These are phyloP conservation scores for Caenorhabditis sulstoni DNA, from an alignment of 2,888 invertebrate genomes.

Conservation along the genomic window DNA sequence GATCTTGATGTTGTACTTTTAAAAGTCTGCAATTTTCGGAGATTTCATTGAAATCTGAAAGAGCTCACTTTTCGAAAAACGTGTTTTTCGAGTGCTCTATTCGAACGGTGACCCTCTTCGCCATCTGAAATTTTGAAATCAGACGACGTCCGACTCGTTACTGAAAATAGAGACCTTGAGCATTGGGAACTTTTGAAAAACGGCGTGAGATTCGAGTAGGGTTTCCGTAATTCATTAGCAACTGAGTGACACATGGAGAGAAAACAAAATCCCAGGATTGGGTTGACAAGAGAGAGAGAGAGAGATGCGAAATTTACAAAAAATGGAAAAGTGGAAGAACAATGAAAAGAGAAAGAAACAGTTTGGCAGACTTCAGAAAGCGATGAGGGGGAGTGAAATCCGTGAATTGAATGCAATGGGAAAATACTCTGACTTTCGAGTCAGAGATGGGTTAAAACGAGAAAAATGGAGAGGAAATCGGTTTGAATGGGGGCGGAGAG, in stretches of 20 bases:
- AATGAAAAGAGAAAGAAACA: neutral
- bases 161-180: too few relatives aligned
- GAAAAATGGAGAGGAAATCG: too few relatives aligned
- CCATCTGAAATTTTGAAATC: slow-evolving; percentile 9
- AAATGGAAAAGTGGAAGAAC: slow-evolving; percentile 10
- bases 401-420: neutral
- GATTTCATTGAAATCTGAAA: too few relatives aligned
- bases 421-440: too few relatives aligned
- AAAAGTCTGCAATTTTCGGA: slow-evolving; percentile 62
- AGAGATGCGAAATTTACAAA: slow-evolving; percentile 8
- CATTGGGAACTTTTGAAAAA: too few relatives aligned
- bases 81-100: slow-evolving; percentile 69
- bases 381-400: neutral
- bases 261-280: too few relatives aligned
- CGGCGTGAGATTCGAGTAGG: too few relatives aligned
- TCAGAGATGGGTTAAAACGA: too few relatives aligned
- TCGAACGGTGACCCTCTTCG: slow-evolving; percentile 68
- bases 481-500: slow-evolving; percentile 4
- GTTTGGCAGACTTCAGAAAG: slow-evolving; percentile 17
- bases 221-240: neutral
- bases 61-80: slow-evolving; percentile 72
- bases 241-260: neutral
- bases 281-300: neutral
- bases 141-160: too few relatives aligned
- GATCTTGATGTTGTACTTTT: slow-evolving; percentile 67